Conservation (phyloP, 2,797 vertebrate genomes). For the Gymnodraco acuticeps region DNA sequence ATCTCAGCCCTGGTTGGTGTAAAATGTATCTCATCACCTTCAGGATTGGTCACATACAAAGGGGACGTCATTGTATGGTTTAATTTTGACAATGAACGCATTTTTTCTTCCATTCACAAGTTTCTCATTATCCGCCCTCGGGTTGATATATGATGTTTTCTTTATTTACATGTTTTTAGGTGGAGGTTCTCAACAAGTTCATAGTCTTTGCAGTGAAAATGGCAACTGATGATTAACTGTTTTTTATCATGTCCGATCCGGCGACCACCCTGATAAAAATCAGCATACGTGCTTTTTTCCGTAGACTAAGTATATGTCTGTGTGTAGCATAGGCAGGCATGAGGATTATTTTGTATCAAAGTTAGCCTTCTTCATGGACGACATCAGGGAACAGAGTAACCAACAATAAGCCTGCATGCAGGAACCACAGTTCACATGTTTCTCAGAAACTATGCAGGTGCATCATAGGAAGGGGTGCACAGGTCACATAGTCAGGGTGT, state of each 20-base stretch:
- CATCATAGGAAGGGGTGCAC: background rate
- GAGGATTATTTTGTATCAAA: background rate
- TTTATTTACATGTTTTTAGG: background rate
- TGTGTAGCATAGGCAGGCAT: no score
- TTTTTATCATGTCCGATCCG: background rate
- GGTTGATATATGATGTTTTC: constrained; percentile 73
- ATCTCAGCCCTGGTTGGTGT: constrained; percentile 69
- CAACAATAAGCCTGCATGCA: background rate
- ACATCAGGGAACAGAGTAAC: background rate
- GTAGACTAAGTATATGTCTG: background rate
- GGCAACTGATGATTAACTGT: background rate
- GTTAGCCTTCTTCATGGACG: background rate
- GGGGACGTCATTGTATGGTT: constrained; percentile 84
- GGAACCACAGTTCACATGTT: background rate
- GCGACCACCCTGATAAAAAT: constrained; percentile 24
- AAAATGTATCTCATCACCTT: constrained; percentile 79
- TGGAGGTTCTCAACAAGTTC: background rate
- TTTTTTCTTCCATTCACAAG: constrained; percentile 96
- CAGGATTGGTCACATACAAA: constrained; percentile 84
- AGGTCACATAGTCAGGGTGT: background rate
- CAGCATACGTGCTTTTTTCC: background rate
- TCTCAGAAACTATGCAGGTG: background rate
- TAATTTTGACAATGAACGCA: constrained; percentile 97
- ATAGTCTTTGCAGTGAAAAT: background rate
- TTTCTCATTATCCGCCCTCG: constrained; percentile 87